These are phyloP conservation scores for Semotilus atromaculatus DNA, from an alignment of 2,797 vertebrate species.

Conservation along the genomic window DNA sequence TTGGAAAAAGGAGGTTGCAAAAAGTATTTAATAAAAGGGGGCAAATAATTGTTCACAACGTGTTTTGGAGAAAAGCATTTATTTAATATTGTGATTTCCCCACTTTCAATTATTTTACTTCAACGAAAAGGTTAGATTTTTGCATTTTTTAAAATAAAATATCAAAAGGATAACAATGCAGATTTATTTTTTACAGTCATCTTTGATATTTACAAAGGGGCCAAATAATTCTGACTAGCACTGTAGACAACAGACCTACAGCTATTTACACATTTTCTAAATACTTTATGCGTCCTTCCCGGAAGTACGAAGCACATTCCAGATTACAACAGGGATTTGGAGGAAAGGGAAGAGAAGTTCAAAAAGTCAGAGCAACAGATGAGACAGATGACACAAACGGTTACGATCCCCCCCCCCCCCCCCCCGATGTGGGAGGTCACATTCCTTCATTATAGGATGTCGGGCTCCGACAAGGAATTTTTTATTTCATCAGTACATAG, in stretches of 20 bases:
- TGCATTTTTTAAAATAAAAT: no score
- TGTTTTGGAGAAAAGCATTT: no score
- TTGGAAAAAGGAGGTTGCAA: no score
- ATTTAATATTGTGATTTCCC: no score
- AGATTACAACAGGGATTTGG: conserved; percentile 80
- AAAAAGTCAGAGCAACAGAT: conserved; percentile 76
- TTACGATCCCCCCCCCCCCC: conserved; percentile 71
- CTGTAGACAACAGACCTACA: conserved; percentile 61
- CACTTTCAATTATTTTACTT: no score
- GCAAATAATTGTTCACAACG: no score
- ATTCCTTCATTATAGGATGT: conserved; percentile 73
- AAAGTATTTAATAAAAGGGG: no score
- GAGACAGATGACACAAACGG: conserved; percentile 75
- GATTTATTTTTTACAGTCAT: no score
- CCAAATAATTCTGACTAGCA: no score
- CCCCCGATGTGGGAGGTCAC: conserved; percentile 71
- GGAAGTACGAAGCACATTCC: conserved; percentile 82
- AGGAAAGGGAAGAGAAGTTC: conserved; percentile 71
- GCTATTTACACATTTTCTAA: conserved; percentile 74
- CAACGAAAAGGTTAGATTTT: no score
- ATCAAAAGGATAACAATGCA: no score
- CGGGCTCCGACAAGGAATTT: conserved; percentile 52
- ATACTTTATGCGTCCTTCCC: conserved; percentile 76
- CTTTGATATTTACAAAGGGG: no score
- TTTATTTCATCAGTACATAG: conserved; percentile 57